Evolutionary conservation across 2,888 invertebrate genomes (phyloP), one percentile per base, ranked within the genome.

Genomic region (Pyralis farinalis): DNA sequence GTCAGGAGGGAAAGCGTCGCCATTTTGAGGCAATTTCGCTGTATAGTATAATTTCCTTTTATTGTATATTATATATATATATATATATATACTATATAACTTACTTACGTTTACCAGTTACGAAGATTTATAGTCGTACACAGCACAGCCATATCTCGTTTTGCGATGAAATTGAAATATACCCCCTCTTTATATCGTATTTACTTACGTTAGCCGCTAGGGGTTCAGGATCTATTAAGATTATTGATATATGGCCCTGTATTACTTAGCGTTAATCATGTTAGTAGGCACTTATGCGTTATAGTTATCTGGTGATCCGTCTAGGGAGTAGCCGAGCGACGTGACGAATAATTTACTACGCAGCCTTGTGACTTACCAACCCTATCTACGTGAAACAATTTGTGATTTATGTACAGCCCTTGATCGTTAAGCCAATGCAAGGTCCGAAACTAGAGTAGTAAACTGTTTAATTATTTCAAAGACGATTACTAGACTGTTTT

Each of bases 321-420:
- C 52, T 45, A 47, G 43, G 32, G 49, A 47, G 60, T 55, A 56
- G 58, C 57, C 59, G n/a, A n/a, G n/a, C n/a, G 53, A 58, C 50
- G 52, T 51, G 48, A 49, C 46, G 52, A 69, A 62, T 66, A 65
- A 71, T 63, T 65, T 56, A 64, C 51, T 53, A 55, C 47, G 47
- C 21, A 47, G 50, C 46, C 45, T 46, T 41, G 51, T 54, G 54
- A 65, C 58, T 61, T 57, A 61, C 58, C 51, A 47, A 48, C 51
- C 48, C 51, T 55, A 53, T 63, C 53, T 61, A 50, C 48, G 49
- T 48, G 44, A 41, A 51, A 51, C 51, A 53, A 51, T 58, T 56
- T 59, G 53, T 40, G 49, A 53, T 40, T 46, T 41, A 33, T 42
- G 42, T 34, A 37, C 29, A 32, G 21, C 22, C 34, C 11, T 22